Evolutionary conservation across 2,888 invertebrate species (phyloP).

Genomic region (Adineta ricciae): DNA sequence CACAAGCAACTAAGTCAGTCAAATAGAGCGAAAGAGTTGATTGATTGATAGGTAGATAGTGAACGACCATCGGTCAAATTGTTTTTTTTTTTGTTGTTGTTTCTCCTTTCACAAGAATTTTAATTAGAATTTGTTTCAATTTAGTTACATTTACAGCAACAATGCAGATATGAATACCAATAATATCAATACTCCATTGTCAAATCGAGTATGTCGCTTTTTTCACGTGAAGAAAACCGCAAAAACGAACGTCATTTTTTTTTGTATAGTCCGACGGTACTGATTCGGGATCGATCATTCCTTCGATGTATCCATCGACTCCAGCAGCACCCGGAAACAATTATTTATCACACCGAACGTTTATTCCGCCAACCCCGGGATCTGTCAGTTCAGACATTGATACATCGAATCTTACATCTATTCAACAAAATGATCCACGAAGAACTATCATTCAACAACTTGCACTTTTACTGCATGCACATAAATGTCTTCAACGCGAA

Average conservation of each 20-base stretch:
- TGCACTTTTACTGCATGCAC: constrained; percentile 87
- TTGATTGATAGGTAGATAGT: constrained; percentile 15
- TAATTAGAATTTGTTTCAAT: neutral
- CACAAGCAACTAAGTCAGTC: constrained; percentile 10
- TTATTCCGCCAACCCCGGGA: neutral
- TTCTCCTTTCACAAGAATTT: neutral
- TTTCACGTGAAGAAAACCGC: neutral
- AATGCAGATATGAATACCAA: constrained; percentile 6
- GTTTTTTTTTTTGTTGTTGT: neutral
- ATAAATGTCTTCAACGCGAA: constrained; percentile 86
- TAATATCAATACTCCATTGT: neutral
- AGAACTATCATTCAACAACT: constrained; percentile 96
- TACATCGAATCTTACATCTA: neutral
- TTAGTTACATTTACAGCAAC: neutral
- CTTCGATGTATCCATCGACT: neutral
- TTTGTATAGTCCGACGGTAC: neutral
- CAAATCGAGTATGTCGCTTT: neutral
- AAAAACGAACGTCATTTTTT: too few relatives aligned
- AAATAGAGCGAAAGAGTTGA: neutral
- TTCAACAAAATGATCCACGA: neutral
- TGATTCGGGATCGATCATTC: neutral
- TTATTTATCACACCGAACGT: neutral
- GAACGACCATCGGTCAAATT: constrained; percentile 15
- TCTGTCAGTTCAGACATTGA: neutral
- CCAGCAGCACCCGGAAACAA: neutral